These are phyloP conservation scores for Anabas testudineus DNA, from an alignment of 2,797 vertebrate genomes.

Conservation along the genomic window DNA sequence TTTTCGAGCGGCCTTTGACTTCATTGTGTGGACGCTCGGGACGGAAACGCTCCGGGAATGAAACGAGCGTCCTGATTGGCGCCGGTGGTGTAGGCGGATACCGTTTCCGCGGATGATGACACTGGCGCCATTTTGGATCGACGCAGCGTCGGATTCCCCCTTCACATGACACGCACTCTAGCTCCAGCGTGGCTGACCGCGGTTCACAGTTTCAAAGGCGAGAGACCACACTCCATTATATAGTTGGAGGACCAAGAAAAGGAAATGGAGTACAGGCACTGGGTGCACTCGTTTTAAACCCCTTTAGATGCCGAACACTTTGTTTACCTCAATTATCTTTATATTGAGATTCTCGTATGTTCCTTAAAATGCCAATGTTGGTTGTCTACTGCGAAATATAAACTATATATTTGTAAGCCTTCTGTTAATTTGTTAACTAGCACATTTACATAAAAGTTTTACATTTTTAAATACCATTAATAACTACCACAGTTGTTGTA, in stretches of 20 bases:
- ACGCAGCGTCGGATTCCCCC: rapidly evolving
- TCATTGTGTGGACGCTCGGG: conserved; percentile 69
- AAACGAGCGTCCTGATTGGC: conserved; percentile 77
- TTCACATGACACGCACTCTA: neutral
- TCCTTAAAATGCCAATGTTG: neutral
- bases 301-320: rapidly evolving
- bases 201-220: conserved; percentile 67
- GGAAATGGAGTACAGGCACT: conserved; percentile 78
- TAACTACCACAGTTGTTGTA: neutral
- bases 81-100: conserved; percentile 66
- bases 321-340: neutral
- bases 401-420: neutral
- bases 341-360: neutral
- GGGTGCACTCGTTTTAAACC: conserved; percentile 55
- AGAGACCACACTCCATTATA: conserved; percentile 77
- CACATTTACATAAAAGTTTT: neutral
- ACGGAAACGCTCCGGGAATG: conserved; percentile 71
- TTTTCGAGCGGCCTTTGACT: conserved; percentile 86
- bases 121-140: conserved; percentile 83
- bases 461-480: rapidly evolving
- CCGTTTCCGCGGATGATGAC: conserved; percentile 49
- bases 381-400: neutral
- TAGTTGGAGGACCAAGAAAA: conserved; percentile 69
- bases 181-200: conserved; percentile 68
- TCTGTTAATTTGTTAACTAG: neutral